Evolutionary conservation across 2,797 vertebrate genomes (phyloP).

Genomic region (Myiotriccus ornatus): DNA sequence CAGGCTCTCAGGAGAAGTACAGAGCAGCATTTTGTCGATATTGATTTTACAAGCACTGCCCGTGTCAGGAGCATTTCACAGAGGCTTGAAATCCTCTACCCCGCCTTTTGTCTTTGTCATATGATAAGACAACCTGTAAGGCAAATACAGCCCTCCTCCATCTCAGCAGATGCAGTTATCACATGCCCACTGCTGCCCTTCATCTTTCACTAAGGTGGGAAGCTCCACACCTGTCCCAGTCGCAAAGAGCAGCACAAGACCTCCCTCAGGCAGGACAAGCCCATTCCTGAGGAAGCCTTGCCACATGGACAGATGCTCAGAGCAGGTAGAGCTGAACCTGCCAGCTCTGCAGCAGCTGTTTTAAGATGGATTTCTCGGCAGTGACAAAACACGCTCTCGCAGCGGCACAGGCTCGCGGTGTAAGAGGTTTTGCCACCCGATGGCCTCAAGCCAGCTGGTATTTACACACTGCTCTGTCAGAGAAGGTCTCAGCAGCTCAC

Average conservation of each 20-base stretch:
- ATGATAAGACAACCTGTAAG: fast-evolving
- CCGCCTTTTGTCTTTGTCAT: neutral
- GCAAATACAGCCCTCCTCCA: neutral
- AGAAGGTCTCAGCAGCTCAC: neutral
- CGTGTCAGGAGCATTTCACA: neutral
- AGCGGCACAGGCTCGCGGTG: neutral
- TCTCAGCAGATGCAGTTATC: neutral
- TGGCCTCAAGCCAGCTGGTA: neutral
- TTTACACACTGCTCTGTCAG: fast-evolving
- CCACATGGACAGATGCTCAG: neutral
- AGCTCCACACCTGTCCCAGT: neutral
- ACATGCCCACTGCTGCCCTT: neutral
- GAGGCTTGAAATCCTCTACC: neutral
- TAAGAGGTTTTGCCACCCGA: neutral
- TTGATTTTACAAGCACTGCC: neutral
- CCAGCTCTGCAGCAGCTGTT: neutral
- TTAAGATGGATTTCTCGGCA: neutral
- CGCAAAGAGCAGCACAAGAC: too few species aligned
- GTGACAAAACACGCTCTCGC: neutral
- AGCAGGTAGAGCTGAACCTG: neutral
- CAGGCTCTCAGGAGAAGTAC: neutral
- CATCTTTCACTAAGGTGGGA: fast-evolving
- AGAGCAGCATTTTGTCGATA: neutral
- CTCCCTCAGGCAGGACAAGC: neutral
- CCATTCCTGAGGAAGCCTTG: neutral